These are phyloP conservation scores for Ctenopoma multispine DNA, from an alignment of 2,797 vertebrate species.

Conservation along the genomic window DNA sequence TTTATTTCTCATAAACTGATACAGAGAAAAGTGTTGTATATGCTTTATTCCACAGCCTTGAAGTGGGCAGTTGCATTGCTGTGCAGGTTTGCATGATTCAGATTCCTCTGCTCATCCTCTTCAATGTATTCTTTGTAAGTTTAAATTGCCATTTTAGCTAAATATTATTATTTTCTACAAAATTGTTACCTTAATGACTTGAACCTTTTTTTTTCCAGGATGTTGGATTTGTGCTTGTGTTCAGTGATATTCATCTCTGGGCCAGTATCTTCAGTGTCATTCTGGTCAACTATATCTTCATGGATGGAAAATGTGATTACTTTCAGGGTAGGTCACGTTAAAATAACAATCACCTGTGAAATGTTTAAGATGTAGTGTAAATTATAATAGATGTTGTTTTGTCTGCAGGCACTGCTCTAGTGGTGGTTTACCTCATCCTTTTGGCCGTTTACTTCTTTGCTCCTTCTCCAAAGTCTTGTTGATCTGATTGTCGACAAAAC, in stretches of 20 bases:
- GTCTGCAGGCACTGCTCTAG: conserved; percentile 84
- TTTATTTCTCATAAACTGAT: not conserved
- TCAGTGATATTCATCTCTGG: conserved; percentile 91
- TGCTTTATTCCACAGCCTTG: conserved; percentile 80
- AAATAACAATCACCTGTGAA: not conserved
- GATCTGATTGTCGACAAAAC: conserved; percentile 44
- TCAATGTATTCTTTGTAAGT: conserved; percentile 93
- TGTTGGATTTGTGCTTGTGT: conserved; percentile 86
- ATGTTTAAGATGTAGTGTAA: not conserved
- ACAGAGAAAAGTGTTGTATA: not conserved
- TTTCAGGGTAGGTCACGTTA: conserved; percentile 85
- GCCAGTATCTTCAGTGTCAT: conserved; percentile 91
- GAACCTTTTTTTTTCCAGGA: conserved; percentile 66
- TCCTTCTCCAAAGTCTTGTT: conserved; percentile 87
- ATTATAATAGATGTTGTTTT: conserved; percentile 6
- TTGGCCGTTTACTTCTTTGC: conserved; percentile 88
- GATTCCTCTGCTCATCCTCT: conserved; percentile 91
- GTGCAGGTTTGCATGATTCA: conserved; percentile 96
- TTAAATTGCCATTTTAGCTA: not conserved
- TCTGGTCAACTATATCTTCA: conserved; percentile 91
- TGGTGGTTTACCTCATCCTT: conserved; percentile 91
- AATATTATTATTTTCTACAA: not conserved
- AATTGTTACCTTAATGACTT: not conserved
- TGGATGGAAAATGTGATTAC: conserved; percentile 94
- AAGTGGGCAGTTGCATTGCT: conserved; percentile 92